Evolutionary conservation across 2,888 invertebrate genomes (phyloP).

Genomic region (Pollenia labialis): DNA sequence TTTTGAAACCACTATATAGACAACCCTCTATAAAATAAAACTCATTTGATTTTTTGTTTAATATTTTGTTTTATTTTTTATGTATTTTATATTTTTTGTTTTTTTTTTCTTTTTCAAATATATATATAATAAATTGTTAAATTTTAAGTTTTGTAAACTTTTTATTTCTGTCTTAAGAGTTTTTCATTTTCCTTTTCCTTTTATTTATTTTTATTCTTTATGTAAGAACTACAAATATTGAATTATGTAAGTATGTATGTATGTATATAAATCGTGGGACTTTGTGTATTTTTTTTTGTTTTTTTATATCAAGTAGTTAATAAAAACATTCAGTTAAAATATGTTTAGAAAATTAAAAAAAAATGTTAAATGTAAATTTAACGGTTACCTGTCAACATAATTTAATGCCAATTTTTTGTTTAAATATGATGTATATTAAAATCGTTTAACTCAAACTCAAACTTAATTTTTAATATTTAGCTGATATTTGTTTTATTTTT

Average conservation of each 20-base stretch:
- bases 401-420: no score
- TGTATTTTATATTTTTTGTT: conserved; percentile 57
- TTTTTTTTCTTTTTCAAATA: conserved; percentile 53
- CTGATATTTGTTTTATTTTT: background rate
- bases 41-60: conserved; percentile 15
- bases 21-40: conserved; percentile 25
- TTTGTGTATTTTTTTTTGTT: conserved; percentile 33
- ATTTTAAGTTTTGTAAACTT: conserved; percentile 67
- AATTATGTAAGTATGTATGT: background rate
- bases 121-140: conserved; percentile 65
- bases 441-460: no score
- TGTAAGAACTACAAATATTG: conserved; percentile 61
- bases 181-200: conserved; percentile 27
- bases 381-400: background rate
- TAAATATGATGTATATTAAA: no score
- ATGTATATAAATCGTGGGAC: conserved; percentile 49
- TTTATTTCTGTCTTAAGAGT: conserved; percentile 54
- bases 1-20: no score
- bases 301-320: conserved; percentile 40
- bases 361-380: conserved; percentile 7
- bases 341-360: conserved; percentile 10
- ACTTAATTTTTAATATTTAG: no score
- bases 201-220: conserved; percentile 40
- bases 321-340: conserved; percentile 35
- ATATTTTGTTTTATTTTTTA: conserved; percentile 45